Base-by-base conservation (phyloP, 2,888 invertebrate genomes). In the Morpho deidamia region DNA sequence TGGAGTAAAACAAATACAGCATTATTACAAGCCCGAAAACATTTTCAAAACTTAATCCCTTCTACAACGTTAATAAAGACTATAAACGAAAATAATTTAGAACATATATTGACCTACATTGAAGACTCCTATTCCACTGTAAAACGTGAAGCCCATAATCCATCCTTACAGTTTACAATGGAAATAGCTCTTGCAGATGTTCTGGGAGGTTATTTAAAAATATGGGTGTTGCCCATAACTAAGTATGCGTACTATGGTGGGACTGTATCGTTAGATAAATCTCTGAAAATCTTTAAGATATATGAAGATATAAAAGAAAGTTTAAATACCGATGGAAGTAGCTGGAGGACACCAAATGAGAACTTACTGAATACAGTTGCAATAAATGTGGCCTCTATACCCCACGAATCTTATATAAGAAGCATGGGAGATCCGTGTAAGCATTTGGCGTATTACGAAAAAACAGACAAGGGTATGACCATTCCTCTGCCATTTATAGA, bases 171-270 rank as follows among this genome's bases (percentile, higher is more conserved):
- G 14, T 66, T 59, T 7, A 68, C 82, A 0, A 64, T 88, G 69
- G 77, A 76, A 7, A 64, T 67, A 53, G 87, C 91, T 1, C 71
- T 91, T 0, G 89, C 89, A 7, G 91, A 91, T 62, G 78, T 77
- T 42, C 64, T 91, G 63, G 93, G 93, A 39, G 93, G 93, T 10
- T 93, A 92, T 66, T 73, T 94, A 23, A 91, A 92, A 65, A 81
- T 87, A 44, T 91, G 91, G 71, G 81, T 92, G 8, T 67, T 93
- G 9, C 94, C 94, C 0, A 72, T 91, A 0, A 90, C 92, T 0
- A 92, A 91, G 65, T 83, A 90, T 44, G 88, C 92, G 0, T 94
- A 89, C 74, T 94, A 94, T 61, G 91, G 91, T 7, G 94, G 94
- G 0, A 84, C 87, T 9, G 78, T 93, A 1, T 83, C 91, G 40